Conservation (phyloP, 2,888 invertebrate species). For the Hermaeophaga mercurialis region DNA sequence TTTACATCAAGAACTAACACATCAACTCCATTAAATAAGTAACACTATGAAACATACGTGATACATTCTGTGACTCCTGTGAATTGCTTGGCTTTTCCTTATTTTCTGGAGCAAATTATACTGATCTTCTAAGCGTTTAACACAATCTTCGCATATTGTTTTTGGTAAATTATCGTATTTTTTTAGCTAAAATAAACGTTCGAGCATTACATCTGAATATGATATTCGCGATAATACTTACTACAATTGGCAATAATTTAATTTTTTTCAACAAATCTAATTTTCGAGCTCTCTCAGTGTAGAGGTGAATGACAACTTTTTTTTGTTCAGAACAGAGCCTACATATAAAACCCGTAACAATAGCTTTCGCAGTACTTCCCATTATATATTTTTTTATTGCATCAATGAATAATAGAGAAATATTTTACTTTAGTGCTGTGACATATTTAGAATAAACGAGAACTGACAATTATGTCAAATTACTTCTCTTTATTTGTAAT, state of each 20-base stretch:
- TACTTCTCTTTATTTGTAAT: too few species aligned
- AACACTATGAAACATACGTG: constrained; percentile 45
- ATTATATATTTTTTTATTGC: constrained; percentile 63
- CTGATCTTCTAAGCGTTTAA: constrained; percentile 61
- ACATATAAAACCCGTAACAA: constrained; percentile 83
- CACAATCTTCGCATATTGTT: constrained; percentile 66
- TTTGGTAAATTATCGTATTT: constrained; percentile 66
- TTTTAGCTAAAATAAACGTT: constrained; percentile 50
- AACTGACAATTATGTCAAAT: too few species aligned
- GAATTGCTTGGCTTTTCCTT: constrained; percentile 52
- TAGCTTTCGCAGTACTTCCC: constrained; percentile 83
- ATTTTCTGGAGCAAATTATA: constrained; percentile 60
- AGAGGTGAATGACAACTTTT: constrained; percentile 81
- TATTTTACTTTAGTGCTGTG: not conserved
- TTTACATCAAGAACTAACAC: too few species aligned
- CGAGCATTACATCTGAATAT: too few species aligned
- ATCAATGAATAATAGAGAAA: too few species aligned
- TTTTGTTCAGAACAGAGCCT: constrained; percentile 87
- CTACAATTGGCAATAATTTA: constrained; percentile 79
- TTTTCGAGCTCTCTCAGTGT: constrained; percentile 78
- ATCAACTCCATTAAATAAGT: too few species aligned
- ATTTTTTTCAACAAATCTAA: constrained; percentile 80
- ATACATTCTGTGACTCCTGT: constrained; percentile 48
- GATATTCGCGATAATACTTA: too few species aligned
- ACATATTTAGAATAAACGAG: too few species aligned